Base-by-base conservation (phyloP, 2,113 vertebrate genomes). In the Leptosomus discolor region DNA sequence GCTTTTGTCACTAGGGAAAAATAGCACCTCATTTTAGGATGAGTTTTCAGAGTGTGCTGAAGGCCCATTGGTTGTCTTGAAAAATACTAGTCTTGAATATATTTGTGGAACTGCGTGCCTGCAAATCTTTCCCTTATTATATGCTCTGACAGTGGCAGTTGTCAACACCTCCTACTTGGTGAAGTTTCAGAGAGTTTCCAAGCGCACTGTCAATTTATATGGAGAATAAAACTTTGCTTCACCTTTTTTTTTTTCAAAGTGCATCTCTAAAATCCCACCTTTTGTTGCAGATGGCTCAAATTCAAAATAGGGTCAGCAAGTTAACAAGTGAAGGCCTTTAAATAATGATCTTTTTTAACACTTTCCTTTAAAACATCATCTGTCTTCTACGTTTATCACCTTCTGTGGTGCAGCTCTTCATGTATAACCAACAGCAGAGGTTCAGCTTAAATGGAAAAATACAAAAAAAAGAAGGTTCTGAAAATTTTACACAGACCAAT, bases 81-180 rank as follows among this genome's bases (percentile, higher is more conserved):
- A 61, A 80, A 94, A 50, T 12, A 24, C 32, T 39, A 60, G 73
- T 51, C 51, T 68, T 58, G 54, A 51, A 3, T 53, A 6, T 85
- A 81, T 93, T 79, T 85, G 61, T 87, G 89, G 79, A 88, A 32
- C 64, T 30, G 39, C 70, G 86, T 79, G 93, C 85, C 67, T 76
- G 8, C 48, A 87, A 82, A 85, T 70, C 77, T 63, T 58, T 75
- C 54, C 79, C 76, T 68, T 64, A 54, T 26, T 82, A 10, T 9
- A 6, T 12, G 43, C 68, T 96, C 65, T n/a, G 43, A 11, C 82
- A 82, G 50, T 45, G 60, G 24, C 41, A n/a, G 61, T 76, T 97
- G 94, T 92, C 94, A 97, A 94, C 94, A 97, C 94, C 97, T 96
- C 95, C 92, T 68, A 94, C 91, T 45, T 75, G 87, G 19, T 74